phyloP scores from a whole-genome alignment of 2,797 vertebrate genomes.

The Carapus acus region DNA sequence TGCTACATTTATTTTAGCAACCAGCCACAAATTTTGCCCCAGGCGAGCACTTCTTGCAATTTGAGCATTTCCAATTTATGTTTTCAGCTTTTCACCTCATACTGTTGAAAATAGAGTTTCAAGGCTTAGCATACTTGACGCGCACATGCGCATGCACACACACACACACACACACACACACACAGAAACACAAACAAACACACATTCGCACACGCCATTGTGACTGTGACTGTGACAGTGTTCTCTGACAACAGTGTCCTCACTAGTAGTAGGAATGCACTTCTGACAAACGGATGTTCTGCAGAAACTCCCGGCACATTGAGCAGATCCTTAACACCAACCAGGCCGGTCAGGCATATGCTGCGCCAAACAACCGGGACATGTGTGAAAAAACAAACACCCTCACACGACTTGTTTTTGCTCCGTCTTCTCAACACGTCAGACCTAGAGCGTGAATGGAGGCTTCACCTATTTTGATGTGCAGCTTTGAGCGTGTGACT shows the following conservation, averaged over 20 bases:
- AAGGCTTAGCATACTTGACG: too few species aligned
- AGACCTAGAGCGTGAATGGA: conserved; percentile 13
- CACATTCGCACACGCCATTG: conserved; percentile 27
- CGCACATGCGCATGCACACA: too few species aligned
- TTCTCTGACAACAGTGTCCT: conserved; percentile 38
- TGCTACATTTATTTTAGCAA: too few species aligned
- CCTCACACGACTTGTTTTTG: conserved; percentile 3
- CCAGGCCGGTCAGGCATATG: conserved; percentile 17
- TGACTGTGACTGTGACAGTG: conserved; percentile 50
- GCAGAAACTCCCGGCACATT: conserved; percentile 21
- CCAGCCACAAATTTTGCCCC: too few species aligned
- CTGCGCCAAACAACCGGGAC: conserved; percentile 29
- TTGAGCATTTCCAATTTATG: too few species aligned
- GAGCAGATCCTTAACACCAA: conserved; percentile 25
- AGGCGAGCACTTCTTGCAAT: too few species aligned
- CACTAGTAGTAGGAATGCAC: conserved; percentile 45
- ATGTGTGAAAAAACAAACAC: conserved; percentile 34
- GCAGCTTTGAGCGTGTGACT: not conserved
- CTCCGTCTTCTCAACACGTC: not conserved
- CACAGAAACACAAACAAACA: conserved; percentile 13
- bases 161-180: too few species aligned
- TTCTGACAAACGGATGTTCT: conserved; percentile 57
- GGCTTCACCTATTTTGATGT: conserved; percentile 26
- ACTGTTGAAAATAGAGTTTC: too few species aligned
- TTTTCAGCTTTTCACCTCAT: too few species aligned